Evolutionary conservation across 1,140 invertebrate species (phyloP).

Genomic region (Rhagoletis pomonella): DNA sequence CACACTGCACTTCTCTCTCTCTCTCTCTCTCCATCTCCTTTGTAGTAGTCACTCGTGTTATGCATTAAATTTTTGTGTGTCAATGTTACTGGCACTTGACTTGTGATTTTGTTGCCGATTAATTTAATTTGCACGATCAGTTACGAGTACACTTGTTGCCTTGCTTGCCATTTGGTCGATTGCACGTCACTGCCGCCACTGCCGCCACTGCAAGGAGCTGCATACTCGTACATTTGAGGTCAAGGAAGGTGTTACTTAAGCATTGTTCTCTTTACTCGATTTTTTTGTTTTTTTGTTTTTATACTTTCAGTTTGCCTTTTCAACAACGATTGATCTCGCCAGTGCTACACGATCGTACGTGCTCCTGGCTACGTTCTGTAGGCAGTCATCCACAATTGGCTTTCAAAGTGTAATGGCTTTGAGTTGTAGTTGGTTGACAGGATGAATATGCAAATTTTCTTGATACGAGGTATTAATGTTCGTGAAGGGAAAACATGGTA

Average conservation of each 20-base stretch:
- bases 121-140: constrained; percentile 67
- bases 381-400: background rate
- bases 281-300: background rate
- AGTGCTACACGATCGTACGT: constrained; percentile 32
- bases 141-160: constrained; percentile 45
- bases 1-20: background rate
- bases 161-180: background rate
- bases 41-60: background rate
- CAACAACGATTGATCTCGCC: constrained; percentile 9
- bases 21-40: background rate
- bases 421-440: constrained; percentile 7
- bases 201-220: background rate
- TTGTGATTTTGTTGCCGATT: constrained; percentile 63
- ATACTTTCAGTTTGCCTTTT: background rate
- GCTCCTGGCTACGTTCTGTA: background rate
- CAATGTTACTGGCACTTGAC: constrained; percentile 50
- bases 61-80: constrained; percentile 65
- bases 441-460: constrained; percentile 46
- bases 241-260: background rate
- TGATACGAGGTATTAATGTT: constrained; percentile 29
- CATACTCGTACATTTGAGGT: background rate
- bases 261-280: background rate
- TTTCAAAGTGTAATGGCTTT: constrained; percentile 8
- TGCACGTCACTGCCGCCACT: background rate
- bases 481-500: constrained; percentile 6